These are phyloP conservation scores for Mesitornis unicolor DNA, from an alignment of 2,113 vertebrate species.

Conservation along the genomic window DNA sequence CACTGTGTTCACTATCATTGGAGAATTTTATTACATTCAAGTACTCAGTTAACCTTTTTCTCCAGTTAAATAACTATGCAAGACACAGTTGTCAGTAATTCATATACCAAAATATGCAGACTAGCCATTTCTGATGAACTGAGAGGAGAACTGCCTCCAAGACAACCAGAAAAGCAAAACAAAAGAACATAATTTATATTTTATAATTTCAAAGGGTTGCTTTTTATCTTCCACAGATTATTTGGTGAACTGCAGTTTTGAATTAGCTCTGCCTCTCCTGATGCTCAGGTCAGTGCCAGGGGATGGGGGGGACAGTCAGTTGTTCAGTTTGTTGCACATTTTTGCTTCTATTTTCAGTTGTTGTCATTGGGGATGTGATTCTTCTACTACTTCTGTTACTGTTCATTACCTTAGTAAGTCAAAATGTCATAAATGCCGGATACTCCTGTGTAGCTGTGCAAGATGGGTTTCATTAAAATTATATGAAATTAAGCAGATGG, in stretches of 20 bases:
- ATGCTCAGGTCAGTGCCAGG: neutral
- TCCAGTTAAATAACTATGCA: constrained; percentile 1
- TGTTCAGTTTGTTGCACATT: neutral
- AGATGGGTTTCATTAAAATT: neutral
- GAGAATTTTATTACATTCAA: neutral
- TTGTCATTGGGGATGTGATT: neutral
- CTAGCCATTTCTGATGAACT: constrained; percentile 7
- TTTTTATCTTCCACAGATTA: constrained; percentile 43
- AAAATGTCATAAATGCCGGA: neutral
- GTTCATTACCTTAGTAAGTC: neutral
- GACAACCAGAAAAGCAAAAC: constrained; percentile 14
- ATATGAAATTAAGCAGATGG: neutral
- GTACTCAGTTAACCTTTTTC: constrained; percentile 3
- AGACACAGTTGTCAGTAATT: neutral
- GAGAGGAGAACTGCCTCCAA: neutral
- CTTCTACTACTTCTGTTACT: neutral
- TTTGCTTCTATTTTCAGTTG: neutral
- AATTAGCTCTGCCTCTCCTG: neutral
- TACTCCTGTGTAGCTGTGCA: neutral
- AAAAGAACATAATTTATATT: neutral
- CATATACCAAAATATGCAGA: neutral
- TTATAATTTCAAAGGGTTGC: constrained; percentile 13
- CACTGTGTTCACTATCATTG: neutral
- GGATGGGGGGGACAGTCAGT: neutral
- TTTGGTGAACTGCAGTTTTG: constrained; percentile 10